These are phyloP conservation scores for Lysandra coridon DNA, from an alignment of 2,888 invertebrate species.

Conservation along the genomic window DNA sequence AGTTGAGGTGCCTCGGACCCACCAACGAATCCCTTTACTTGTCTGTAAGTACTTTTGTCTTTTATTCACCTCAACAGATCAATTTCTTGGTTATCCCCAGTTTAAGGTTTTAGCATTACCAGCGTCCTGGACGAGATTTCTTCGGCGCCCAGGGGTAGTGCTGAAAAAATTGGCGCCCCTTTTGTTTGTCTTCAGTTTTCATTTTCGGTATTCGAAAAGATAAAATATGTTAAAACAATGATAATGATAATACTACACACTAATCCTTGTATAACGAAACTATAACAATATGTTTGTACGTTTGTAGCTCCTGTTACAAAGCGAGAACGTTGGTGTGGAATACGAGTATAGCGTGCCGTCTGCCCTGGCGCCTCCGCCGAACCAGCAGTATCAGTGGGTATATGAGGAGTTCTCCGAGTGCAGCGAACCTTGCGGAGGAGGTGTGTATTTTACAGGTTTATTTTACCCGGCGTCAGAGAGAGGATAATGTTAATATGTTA, in stretches of 20 bases:
- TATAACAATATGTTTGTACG: neutral
- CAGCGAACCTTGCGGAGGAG: constrained; percentile 94
- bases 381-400: constrained; percentile 91
- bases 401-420: constrained; percentile 88
- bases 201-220: too few species aligned
- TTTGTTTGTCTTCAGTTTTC: neutral
- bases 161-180: too few species aligned
- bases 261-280: too few species aligned
- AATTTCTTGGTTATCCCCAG: neutral
- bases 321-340: constrained; percentile 89
- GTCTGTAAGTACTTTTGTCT: constrained; percentile 78
- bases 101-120: too few species aligned
- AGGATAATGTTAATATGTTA: too few species aligned
- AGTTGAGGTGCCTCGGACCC: constrained; percentile 90
- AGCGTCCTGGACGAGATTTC: too few species aligned
- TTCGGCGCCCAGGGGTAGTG: too few species aligned
- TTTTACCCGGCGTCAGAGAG: neutral
- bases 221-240: too few species aligned
- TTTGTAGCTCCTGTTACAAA: constrained; percentile 87
- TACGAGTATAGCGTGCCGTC: constrained; percentile 95
- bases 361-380: constrained; percentile 82
- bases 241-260: too few species aligned
- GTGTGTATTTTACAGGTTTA: constrained; percentile 65
- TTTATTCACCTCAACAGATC: neutral
- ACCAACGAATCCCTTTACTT: constrained; percentile 94